Evolutionary conservation across 2,888 invertebrate genomes (phyloP), one percentile per base, ranked within the genome.

Genomic region (Melanchra persicariae): DNA sequence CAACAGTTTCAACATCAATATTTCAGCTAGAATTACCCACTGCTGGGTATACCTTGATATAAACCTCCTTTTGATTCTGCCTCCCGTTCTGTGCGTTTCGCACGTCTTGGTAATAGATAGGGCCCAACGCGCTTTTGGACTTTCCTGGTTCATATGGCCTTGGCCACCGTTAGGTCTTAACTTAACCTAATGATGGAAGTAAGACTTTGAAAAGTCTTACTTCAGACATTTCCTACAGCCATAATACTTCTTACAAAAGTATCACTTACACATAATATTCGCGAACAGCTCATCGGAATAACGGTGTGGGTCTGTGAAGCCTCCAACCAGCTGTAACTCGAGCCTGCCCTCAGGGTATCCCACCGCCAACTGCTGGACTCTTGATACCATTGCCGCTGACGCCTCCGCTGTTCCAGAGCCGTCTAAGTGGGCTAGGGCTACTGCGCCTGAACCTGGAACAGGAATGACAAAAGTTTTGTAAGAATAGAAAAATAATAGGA

Each of bases 271-370:
- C 97, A 99, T 98, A 87, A 99, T 97, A 93, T 97, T 98, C 88
- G 97, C 98, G 92, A 99, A 98, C 65, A 99, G 97, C 91, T 98
- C 98, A 90, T 99, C 98, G 12, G 98, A 98, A 92, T 98, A 98
- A 84, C 98, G 97, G 87, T 98, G 97, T 5, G 98, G 97, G 94
- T 99, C 99, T 77, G 97, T 97, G 95, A 98, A 99, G 55, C 99
- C 99, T 72, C 99, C 99, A 81, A 98, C 97, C 77, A 99, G 96
- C 91, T 99, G 98, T 84, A 99, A 96, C 93, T 99, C 99, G 67
- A 99, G 97, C 83, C 99, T 97, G 54, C 98, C 98, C 90, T 98
- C 98, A 2, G 98, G 98, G 93, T 98, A 98, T 49, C 98, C 98
- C 52, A 98, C 96, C 9, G 98, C 98, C 74, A 99, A 95, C 88